Conservation (phyloP, 2,888 invertebrate genomes). For the Desoria tigrina region DNA sequence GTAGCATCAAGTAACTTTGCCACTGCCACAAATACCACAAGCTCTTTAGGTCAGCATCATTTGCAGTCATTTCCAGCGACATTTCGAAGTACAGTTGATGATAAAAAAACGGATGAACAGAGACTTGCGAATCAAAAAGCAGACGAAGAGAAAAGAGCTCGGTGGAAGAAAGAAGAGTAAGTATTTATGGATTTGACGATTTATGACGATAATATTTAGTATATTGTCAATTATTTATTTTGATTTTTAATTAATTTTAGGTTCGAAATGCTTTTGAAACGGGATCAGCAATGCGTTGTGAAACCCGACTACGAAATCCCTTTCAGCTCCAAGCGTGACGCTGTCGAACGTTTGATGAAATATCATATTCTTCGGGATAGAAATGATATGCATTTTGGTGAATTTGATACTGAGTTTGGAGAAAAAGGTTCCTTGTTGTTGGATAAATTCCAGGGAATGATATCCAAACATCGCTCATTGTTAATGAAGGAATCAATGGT, state of each 20-base stretch:
- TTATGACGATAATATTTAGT: no score
- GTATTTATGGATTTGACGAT: conserved; percentile 10
- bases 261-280: conserved; percentile 48
- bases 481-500: conserved; percentile 53
- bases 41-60: conserved; percentile 14
- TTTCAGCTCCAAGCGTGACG: conserved; percentile 46
- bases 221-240: not conserved
- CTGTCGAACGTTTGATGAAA: conserved; percentile 50
- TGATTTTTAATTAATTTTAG: conserved; percentile 37
- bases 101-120: conserved; percentile 49
- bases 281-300: conserved; percentile 52
- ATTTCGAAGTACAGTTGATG: conserved; percentile 36
- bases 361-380: conserved; percentile 52
- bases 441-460: conserved; percentile 51
- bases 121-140: conserved; percentile 46
- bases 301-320: conserved; percentile 52
- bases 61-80: conserved; percentile 14
- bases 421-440: conserved; percentile 49
- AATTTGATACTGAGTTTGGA: conserved; percentile 52
- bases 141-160: conserved; percentile 50
- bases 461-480: conserved; percentile 49
- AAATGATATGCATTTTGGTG: conserved; percentile 51
- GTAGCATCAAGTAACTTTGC: conserved; percentile 12
- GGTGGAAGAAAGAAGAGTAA: conserved; percentile 53
- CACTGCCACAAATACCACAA: conserved; percentile 20